Evolutionary conservation across 2,888 invertebrate species (phyloP), one percentile per base, ranked within the genome.

Genomic region (Aphidius colemani): DNA sequence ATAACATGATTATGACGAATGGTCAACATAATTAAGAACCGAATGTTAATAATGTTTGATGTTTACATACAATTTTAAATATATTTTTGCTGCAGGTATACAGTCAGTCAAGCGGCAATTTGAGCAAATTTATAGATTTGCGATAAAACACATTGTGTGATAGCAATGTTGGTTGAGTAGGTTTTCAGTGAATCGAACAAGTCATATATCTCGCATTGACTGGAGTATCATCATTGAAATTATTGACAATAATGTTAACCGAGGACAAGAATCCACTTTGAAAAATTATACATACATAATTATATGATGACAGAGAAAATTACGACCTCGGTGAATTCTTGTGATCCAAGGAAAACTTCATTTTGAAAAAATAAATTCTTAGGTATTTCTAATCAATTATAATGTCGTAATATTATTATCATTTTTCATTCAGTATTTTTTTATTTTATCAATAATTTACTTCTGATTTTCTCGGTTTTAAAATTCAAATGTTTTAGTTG

Each of bases 261-360:
- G 53, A 43, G 53, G 59, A 9, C 18, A 44, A 56, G 43, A 56
- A 39, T 57, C 51, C 45, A 13, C 49, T 53, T 30, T 3, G 30
- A 30, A 30, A 30, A 30, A 30, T 30, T 30, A 30, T 30, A 18
- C 18, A 30, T 5, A 30, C 5, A 30, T 30, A 30, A 30, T 5
- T 30, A 30, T 30, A 30, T 30, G 30, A 30, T 30, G 30, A 30
- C 30, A 30, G 30, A 51, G 53, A 66, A 61, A 59, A 65, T 65
- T 59, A 60, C 66, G 70, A 66, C 70, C 72, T 72, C 70, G 68
- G 67, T 67, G 56, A 64, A 53, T 53, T 49, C 18, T 11, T 55
- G 64, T 59, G 11, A 68, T 68, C 68, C 75, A 75, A 76, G 73
- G 75, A 74, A 74, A 76, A 71, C 75, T 55, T 61, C 72, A 70